Percentiles rank a stretch among this genome's conserved stretches.
These are phyloP conservation scores for Apoda limacodes DNA, from an alignment of 2,888 invertebrate genomes.

Conservation along the genomic window DNA sequence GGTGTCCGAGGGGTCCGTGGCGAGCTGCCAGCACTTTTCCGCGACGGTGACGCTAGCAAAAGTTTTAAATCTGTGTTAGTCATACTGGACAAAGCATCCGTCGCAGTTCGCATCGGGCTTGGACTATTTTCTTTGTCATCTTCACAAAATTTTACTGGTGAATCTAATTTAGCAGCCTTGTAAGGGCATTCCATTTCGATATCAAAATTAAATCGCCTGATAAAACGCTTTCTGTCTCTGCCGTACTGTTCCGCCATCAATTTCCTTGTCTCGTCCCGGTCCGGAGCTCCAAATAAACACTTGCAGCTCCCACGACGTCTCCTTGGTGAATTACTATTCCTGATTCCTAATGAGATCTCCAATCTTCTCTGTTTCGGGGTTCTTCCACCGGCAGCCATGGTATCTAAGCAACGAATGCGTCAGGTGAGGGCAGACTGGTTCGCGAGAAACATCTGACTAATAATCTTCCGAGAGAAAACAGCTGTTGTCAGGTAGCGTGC, in stretches of 20 bases:
- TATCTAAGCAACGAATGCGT: constrained; percentile 32
- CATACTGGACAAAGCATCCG: constrained; percentile 52
- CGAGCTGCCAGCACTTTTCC: constrained; percentile 37
- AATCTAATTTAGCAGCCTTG: constrained; percentile 48
- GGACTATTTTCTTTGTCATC: constrained; percentile 47
- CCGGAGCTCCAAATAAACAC: constrained; percentile 73
- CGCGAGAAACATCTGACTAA: constrained; percentile 67
- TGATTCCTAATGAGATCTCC: constrained; percentile 49
- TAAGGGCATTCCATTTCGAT: constrained; percentile 56
- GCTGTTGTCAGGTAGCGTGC: constrained; percentile 47
- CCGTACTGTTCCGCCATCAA: constrained; percentile 71
- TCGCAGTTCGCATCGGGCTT: constrained; percentile 43
- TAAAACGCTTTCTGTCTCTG: constrained; percentile 68
- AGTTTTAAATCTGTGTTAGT: constrained; percentile 52
- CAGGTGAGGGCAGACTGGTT: constrained; percentile 62
- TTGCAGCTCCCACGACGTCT: constrained; percentile 61
- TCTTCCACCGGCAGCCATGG: constrained; percentile 59
- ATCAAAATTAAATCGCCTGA: constrained; percentile 72
- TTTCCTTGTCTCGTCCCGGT: constrained; percentile 67
- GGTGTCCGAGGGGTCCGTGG: constrained; percentile 41
- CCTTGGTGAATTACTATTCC: constrained; percentile 44
- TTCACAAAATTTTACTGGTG: constrained; percentile 55
- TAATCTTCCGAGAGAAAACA: constrained; percentile 64
- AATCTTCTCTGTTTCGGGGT: constrained; percentile 59
- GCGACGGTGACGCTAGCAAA: constrained; percentile 51